Evolutionary conservation across 1,140 invertebrate genomes (phyloP).

Genomic region (Augochlora pura): DNA sequence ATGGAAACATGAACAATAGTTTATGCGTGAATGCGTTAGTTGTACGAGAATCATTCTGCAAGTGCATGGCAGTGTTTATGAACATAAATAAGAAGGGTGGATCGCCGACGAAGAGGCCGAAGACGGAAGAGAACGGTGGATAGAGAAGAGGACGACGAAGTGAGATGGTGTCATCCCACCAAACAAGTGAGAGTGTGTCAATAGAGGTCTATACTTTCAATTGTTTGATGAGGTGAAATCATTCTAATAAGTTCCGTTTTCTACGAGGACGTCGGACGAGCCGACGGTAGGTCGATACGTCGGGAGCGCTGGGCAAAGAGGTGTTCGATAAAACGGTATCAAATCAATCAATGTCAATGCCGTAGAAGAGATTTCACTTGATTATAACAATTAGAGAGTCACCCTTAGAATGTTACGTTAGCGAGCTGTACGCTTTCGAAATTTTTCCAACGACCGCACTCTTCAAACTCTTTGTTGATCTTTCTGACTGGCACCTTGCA

Average conservation of each 20-base stretch:
- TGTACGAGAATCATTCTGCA: not conserved
- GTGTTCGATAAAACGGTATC: slow-evolving; percentile 36
- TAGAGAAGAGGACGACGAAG: slow-evolving; percentile 40
- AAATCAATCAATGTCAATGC: slow-evolving; percentile 39
- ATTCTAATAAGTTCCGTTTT: slow-evolving; percentile 64
- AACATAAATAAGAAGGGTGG: not conserved
- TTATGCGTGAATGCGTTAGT: too few species aligned
- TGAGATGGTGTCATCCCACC: slow-evolving; percentile 79
- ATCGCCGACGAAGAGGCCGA: slow-evolving; percentile 7
- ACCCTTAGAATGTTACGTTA: slow-evolving; percentile 16
- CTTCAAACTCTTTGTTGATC: too few species aligned
- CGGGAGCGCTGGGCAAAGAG: slow-evolving; percentile 18
- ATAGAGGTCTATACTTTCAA: slow-evolving; percentile 81
- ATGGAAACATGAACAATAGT: too few species aligned
- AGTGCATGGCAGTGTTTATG: not conserved
- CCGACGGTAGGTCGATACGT: slow-evolving; percentile 53
- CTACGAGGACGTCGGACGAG: slow-evolving; percentile 47
- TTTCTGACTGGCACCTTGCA: too few species aligned
- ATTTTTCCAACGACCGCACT: not conserved
- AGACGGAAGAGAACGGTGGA: slow-evolving; percentile 16
- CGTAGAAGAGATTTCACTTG: slow-evolving; percentile 62
- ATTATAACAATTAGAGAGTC: slow-evolving; percentile 62
- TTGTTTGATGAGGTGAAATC: slow-evolving; percentile 82
- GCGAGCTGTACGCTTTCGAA: not conserved
- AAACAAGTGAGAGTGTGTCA: slow-evolving; percentile 82